Evolutionary conservation across 2,113 vertebrate species (phyloP), one percentile per base, ranked within the genome.

Genomic region (Alethe castanea): DNA sequence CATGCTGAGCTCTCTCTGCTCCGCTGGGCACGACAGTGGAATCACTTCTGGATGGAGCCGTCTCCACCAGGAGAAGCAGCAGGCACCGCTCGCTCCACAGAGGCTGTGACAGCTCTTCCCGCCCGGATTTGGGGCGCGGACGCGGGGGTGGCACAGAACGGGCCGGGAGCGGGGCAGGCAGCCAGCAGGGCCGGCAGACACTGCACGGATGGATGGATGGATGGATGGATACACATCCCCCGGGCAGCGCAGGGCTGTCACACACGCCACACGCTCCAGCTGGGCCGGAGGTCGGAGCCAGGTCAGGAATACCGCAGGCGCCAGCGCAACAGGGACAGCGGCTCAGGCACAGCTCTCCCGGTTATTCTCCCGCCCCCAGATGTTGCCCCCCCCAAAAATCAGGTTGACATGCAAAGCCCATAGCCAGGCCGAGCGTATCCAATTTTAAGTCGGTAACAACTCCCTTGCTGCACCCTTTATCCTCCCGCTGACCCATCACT

Each of bases 401-500:
- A 13, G 59, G 42, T 6, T 69, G 14, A 3, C 1, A 4, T 2
- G 25, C 85, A 74, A 17, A 64, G 59, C 26, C 53, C 15, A 5
- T 7, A 38, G 53, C 70, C 56, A 12, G 40, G 45, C 56, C 20
- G 76, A 61, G 40, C 23, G 8, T 3, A 4, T 24, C 15, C 52
- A 4, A 0, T 29, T 45, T 60, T 1, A 29, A 62, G 52, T 5
- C 72, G 9, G 36, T 9, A 19, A 65, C n/a, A 42, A 0, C 3
- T 70, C 45, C 48, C 35, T 12, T 33, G 64, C 5, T 18, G 59
- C 14, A 9, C 13, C 48, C 50, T 60, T 73, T 8, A 19, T 65
- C 70, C 40, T 47, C 54, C 74, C 25, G 31, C 70, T 60, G 59
- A 59, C 38, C 74, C 28, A 2, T 23, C 71, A 2, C 42, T 12